Evolutionary conservation across 2,888 invertebrate species (phyloP), one percentile per base, ranked within the genome.

Genomic region (Neoitamus cyanurus): DNA sequence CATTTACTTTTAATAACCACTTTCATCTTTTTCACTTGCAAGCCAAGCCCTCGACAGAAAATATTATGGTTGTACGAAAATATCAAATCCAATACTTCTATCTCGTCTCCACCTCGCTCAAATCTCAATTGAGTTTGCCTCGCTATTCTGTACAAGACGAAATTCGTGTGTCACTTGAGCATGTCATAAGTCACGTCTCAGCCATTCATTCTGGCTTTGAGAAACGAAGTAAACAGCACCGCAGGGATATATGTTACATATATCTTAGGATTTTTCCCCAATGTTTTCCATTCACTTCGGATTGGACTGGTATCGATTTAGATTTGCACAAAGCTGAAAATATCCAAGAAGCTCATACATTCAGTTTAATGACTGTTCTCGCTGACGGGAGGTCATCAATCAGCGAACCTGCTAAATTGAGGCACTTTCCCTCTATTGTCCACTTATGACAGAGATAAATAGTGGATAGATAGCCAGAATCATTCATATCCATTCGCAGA

Each of bases 381-480:
- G 75, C 36, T 75, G 75, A 75, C 75, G 42, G 75, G 42, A 75
- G 20, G 15, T 42, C 75, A 75, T 75, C 75, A 75, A 75, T 75
- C 75, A 75, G 75, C 15, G 75, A 75, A 34, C 28, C 42, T 75
- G 42, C 28, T 75, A 75, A 75, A 75, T 25, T 42, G 42, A 75
- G 37, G 37, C 75, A 75, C 42, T 42, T 83, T 73, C 85, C 42
- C 25, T 70, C 68, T 68, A 80, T 85, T 85, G 83, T 85, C 30
- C 77, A 78, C 31, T 83, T 85, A 83, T 85, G 85, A 85, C 85
- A 85, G 46, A 77, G 85, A 85, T 78, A 70, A 85, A 85, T 85
- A 42, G 25, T 25, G 46, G 34, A 42, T n/a, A 25, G 42, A 42
- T 42, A 58, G 58, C 58, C 20, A 25, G 20, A 58, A 7, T 58